Evolutionary conservation across 2,888 invertebrate species (phyloP), one percentile per base, ranked within the genome.

Genomic region (Globia sparganii): DNA sequence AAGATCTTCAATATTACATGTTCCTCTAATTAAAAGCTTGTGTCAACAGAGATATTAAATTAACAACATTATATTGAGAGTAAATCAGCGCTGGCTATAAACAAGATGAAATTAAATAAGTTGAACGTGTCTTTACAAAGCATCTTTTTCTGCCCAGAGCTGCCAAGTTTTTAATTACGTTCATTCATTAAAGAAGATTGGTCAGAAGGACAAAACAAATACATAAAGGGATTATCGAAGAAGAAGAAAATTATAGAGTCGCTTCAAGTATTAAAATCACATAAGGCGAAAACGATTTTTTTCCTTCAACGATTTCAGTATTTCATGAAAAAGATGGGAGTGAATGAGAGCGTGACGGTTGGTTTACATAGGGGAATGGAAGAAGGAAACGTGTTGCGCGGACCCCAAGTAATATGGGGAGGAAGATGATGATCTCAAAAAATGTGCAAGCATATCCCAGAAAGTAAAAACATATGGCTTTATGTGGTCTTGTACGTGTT

Each of bases 151-250:
- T 72, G 31, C 34, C 18, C 72, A 15, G 83, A 70, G 73, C 75
- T 78, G 31, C 67, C 72, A 86, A 84, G 84, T 90, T 89, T 90
- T 90, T 90, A 91, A 90, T 91, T 88, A 86, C 85, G 77, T 77
- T 84, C 74, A 73, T 74, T 56, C 49, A 11, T 13, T 4, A 62
- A n/a, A 0, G 4, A 8, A 75, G 21, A 40, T 25, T 66, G 1
- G 4, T 40, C 73, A 82, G 81, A 84, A 84, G 70, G 25, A 59
- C 21, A 31, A 43, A 43, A 15, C 43, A 15, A 15, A 43, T 43
- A 15, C 15, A 43, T n/a, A n/a, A n/a, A 43, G 43, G 15, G 43
- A 43, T 4, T 15, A 15, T 43, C 43, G 43, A 43, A 3, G 43
- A 43, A 0, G 43, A 40, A 40, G 40, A 40, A 40, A 11, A 43